Evolutionary conservation across 2,888 invertebrate genomes (phyloP).

Genomic region (Apoda limacodes): DNA sequence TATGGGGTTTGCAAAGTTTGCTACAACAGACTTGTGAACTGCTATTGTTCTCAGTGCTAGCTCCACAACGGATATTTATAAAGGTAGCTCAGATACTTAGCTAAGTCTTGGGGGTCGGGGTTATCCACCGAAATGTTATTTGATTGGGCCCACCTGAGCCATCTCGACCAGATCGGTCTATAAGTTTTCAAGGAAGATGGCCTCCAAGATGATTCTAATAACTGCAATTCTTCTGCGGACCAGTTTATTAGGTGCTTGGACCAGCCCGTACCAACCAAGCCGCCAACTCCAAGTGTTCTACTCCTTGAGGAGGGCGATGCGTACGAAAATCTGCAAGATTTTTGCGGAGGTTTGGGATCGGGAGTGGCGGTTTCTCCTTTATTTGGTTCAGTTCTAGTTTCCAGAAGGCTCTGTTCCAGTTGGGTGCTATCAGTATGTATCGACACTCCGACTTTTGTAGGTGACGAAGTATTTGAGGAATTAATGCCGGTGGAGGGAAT

Average conservation of each 20-base stretch:
- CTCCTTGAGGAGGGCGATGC: slow-evolving; percentile 8
- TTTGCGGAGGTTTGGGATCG: slow-evolving; percentile 6
- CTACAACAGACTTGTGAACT: slow-evolving; percentile 22
- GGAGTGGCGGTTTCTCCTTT: slow-evolving; percentile 5
- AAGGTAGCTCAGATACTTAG: slow-evolving; percentile 8
- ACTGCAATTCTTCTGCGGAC: neutral
- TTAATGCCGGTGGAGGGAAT: slow-evolving; percentile 11
- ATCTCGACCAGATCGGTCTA: slow-evolving; percentile 4
- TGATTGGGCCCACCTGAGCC: slow-evolving; percentile 3
- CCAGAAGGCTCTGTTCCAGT: slow-evolving; percentile 1
- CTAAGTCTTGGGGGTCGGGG: slow-evolving; percentile 7
- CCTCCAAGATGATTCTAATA: slow-evolving; percentile 2
- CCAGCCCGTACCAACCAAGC: no score
- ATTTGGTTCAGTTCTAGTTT: slow-evolving; percentile 8
- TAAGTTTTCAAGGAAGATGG: slow-evolving; percentile 17
- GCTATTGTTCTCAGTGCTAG: slow-evolving; percentile 18
- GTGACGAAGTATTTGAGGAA: slow-evolving; percentile 17
- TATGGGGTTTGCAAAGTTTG: slow-evolving; percentile 17
- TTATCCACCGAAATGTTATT: slow-evolving; percentile 3
- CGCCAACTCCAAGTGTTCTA: no score
- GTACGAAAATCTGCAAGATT: slow-evolving; percentile 15
- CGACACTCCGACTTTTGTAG: slow-evolving; percentile 12
- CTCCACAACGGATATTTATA: slow-evolving; percentile 7
- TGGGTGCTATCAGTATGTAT: slow-evolving; percentile 12
- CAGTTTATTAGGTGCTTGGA: slow-evolving; percentile 1